These are phyloP conservation scores for Arctocebus calabarensis DNA, from an alignment of 2,797 vertebrate genomes.

Conservation along the genomic window DNA sequence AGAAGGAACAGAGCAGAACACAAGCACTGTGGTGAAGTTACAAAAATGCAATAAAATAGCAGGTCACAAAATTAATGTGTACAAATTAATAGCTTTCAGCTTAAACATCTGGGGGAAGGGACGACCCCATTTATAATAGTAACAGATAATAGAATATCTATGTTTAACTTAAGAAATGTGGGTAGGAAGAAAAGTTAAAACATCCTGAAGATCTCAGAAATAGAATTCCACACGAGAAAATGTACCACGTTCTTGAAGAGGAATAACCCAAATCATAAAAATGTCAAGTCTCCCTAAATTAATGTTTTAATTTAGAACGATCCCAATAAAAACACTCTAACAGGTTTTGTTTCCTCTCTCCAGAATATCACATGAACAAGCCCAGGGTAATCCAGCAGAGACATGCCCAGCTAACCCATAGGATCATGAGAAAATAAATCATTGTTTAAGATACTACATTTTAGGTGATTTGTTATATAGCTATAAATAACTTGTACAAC, in stretches of 20 bases:
- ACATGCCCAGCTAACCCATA: background rate
- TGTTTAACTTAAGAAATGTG: background rate
- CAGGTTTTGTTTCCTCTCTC: background rate
- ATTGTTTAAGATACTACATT: background rate
- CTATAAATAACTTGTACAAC: background rate
- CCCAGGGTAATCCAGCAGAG: background rate
- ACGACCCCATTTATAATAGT: background rate
- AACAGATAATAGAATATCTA: background rate
- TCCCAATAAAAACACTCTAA: background rate
- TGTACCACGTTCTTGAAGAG: background rate
- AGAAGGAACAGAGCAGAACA: background rate
- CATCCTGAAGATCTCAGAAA: background rate
- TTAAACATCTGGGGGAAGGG: background rate
- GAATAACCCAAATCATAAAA: background rate
- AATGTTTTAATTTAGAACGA: constrained; percentile 32
- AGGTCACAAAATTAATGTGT: background rate
- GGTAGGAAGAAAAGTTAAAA: background rate
- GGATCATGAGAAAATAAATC: background rate
- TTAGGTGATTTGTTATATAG: background rate
- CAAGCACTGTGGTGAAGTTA: fast-evolving
- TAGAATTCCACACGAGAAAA: background rate
- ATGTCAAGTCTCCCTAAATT: background rate
- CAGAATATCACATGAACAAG: background rate
- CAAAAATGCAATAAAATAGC: background rate
- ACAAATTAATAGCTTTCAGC: background rate